Evolutionary conservation across 2,797 vertebrate species (phyloP), one percentile per base, ranked within the genome.

Genomic region (Coracias cyanogaster): DNA sequence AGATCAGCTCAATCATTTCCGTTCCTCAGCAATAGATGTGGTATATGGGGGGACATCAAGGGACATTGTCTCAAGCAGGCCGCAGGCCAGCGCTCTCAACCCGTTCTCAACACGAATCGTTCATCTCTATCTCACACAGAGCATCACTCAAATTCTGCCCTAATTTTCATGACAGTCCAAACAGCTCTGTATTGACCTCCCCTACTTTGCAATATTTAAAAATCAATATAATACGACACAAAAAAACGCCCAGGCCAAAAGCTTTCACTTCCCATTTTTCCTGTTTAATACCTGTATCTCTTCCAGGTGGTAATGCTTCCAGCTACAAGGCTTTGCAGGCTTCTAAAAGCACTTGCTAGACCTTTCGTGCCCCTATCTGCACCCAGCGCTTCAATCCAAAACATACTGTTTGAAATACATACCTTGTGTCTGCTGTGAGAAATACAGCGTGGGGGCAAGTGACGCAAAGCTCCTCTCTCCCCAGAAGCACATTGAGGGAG

Each of bases 361-460:
- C 4, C 51, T 88, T 19, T 48, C 0, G 0, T 31, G 29, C 20
- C 15, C 7, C 12, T 7, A 15, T 10, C 28, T 60, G 12, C 31
- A 29, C 12, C 3, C 20, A 12, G 25, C 2, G 0, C 19, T 1
- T 9, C 39, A 28, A 70, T 41, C 26, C 26, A 41, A 65, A 79
- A 10, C 1, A 2, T 6, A n/a, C 22, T 8, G 1, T 49, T 49
- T 54, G 82, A 52, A 85, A 79, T 3, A 8, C 9, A 3, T 4
- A 25, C 17, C 15, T 58, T 35, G 17, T 46, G 33, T 48, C 46
- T 28, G 37, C 48, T 3, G 4, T 11, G 21, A 43, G 52, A 86
- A 78, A 48, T 9, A 31, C 15, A 5, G 0, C 21, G 29, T 15
- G 26, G 49, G 12, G 49, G 12, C 28, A 64, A 58, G 31, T 11